Evolutionary conservation across 2,113 vertebrate genomes (phyloP), one percentile per base, ranked within the genome.

Genomic region (Zapus hudsonius): DNA sequence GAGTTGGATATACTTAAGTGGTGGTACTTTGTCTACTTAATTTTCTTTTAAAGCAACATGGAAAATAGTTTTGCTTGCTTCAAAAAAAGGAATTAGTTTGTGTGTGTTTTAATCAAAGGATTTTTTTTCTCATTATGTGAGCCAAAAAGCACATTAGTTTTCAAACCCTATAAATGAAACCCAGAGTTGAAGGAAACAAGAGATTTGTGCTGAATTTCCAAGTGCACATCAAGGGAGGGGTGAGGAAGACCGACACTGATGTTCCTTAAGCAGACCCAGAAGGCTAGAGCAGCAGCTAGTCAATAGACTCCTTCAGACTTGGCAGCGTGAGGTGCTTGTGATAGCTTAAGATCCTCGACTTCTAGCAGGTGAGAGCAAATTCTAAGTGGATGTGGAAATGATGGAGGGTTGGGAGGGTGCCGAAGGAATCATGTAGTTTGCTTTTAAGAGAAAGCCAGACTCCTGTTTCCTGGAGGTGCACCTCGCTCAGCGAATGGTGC

Each of bases 61-160:
- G 84, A 94, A 96, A 88, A 95, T 93, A 88, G 73, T 94, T 94
- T 93, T 85, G 73, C 94, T 96, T 94, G 52, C 63, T 74, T 91
- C 76, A 88, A 47, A 94, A n/a, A 93, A 88, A 36, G 89, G 85
- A 95, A 82, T 90, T 87, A 69, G 38, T 93, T 69, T 92, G n/a
- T 92, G 74, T 85, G 23, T 94, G 42, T 89, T 92, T 95, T 95
- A 95, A 95, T 93, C 70, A 95, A 91, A 91, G 63, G 55, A 42
- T 92, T 92, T 94, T 96, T 95, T 96, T 94, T 84, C n/a, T 95
- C 61, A 81, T 95, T 91, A 59, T n/a, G 13, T 89, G 92, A 95
- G 72, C 90, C 96, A 95, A 90, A 64, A 96, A 92, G 63, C 86
- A 92, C 47, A 89, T 96, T 93, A 86, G 84, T 96, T 96, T 95